phyloP scores from a whole-genome alignment of 2,888 invertebrate genomes.

The Prenolepis imparis region DNA sequence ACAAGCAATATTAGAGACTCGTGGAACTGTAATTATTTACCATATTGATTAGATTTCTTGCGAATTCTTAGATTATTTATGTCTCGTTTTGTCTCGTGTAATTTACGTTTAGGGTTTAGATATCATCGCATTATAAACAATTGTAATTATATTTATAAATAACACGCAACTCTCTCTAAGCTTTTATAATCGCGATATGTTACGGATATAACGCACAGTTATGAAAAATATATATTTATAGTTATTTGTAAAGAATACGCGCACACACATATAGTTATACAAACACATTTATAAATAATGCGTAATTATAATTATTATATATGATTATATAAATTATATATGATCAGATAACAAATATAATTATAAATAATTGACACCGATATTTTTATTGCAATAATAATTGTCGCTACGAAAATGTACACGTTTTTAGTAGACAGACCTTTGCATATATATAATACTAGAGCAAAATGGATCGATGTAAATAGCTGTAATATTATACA shows the following conservation, averaged over 20 bases:
- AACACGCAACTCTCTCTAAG: conserved; percentile 9
- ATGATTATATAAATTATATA: conserved; percentile 26
- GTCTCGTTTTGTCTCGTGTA: not conserved
- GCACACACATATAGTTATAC: not conserved
- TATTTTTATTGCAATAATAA: conserved; percentile 5
- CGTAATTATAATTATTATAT: conserved; percentile 35
- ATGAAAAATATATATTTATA: not conserved
- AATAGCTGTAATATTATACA: not conserved
- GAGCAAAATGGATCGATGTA: conserved; percentile 2
- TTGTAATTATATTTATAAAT: conserved; percentile 31
- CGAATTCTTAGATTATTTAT: not conserved
- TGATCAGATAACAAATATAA: conserved; percentile 33
- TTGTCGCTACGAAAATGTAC: not conserved
- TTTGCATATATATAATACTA: not conserved
- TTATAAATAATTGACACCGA: conserved; percentile 15
- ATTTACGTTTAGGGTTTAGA: not conserved
- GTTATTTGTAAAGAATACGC: not conserved
- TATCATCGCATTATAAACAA: not conserved
- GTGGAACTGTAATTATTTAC: not conserved
- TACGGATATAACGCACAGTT: not conserved
- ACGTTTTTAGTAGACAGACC: not conserved
- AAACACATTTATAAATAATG: conserved; percentile 31
- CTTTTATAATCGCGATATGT: conserved; percentile 9
- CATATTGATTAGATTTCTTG: not conserved
- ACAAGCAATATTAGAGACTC: not conserved